Evolutionary conservation across 35 echinoderm and acorn worm species (phyloP).

Genomic region (Amphiura filiformis): DNA sequence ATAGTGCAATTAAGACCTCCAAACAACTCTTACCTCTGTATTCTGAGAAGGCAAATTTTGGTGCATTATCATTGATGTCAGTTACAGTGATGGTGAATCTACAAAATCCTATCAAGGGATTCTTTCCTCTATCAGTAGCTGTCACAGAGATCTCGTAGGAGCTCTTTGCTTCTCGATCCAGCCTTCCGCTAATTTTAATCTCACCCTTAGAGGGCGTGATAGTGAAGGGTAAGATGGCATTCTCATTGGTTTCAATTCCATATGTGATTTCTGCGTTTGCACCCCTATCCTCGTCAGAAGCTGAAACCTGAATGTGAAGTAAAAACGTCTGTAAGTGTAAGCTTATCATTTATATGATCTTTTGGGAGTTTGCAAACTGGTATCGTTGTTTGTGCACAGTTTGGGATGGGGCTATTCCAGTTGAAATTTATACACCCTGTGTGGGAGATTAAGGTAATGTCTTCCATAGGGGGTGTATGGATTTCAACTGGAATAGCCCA

Average conservation of each 20-base stretch:
- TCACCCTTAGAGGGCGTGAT: slow-evolving; percentile 51
- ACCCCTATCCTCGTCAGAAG: slow-evolving; percentile 76
- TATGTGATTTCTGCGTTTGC: slow-evolving; percentile 78
- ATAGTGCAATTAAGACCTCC: no score
- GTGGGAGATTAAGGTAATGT: no score
- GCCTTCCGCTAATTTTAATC: slow-evolving; percentile 24
- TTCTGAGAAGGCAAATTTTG: slow-evolving; percentile 32
- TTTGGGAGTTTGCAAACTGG: no score
- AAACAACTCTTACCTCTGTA: slow-evolving; percentile 14
- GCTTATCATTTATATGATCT: no score
- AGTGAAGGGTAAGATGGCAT: slow-evolving; percentile 41
- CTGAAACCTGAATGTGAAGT: slow-evolving; percentile 44
- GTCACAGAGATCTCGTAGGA: slow-evolving; percentile 41
- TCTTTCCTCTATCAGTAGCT: slow-evolving; percentile 57
- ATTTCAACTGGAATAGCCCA: no score
- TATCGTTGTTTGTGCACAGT: no score
- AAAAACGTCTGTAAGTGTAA: no score
- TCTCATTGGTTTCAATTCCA: slow-evolving; percentile 14
- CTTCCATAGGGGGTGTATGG: no score
- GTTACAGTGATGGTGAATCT: slow-evolving; percentile 57
- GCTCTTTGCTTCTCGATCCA: slow-evolving; percentile 52
- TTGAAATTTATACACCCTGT: no score
- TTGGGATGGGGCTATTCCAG: no score
- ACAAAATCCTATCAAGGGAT: slow-evolving; percentile 66
- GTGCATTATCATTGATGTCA: slow-evolving; percentile 72